Evolutionary conservation across 1,140 invertebrate genomes (phyloP).

Genomic region (Drosophila arawakana): DNA sequence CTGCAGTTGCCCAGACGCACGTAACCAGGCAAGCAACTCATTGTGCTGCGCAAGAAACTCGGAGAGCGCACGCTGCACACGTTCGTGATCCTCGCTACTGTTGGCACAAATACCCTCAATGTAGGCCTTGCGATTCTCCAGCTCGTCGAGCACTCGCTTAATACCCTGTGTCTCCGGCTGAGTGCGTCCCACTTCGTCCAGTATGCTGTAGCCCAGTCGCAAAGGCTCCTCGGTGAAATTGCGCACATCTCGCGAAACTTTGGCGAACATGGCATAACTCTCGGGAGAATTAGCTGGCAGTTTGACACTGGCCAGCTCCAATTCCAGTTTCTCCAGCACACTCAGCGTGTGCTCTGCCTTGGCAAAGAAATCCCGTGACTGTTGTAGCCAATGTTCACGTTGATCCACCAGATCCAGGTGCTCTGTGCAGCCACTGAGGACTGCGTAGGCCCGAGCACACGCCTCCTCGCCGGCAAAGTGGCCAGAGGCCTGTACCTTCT

Average conservation of each 20-base stretch:
- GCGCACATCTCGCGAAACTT: slow-evolving; percentile 87
- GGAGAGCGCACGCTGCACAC: slow-evolving; percentile 88
- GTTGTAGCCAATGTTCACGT: slow-evolving; percentile 88
- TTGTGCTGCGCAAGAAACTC: slow-evolving; percentile 90
- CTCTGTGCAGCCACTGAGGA: slow-evolving; percentile 90
- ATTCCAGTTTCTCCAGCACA: slow-evolving; percentile 91
- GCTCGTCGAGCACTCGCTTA: slow-evolving; percentile 88
- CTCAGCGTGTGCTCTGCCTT: slow-evolving; percentile 90
- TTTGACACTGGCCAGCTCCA: slow-evolving; percentile 89
- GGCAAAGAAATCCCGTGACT: slow-evolving; percentile 91
- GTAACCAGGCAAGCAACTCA: slow-evolving; percentile 90
- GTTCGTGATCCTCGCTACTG: slow-evolving; percentile 90
- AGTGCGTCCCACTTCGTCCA: slow-evolving; percentile 89
- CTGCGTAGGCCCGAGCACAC: slow-evolving; percentile 88
- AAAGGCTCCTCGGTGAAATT: slow-evolving; percentile 86
- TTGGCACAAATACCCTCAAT: slow-evolving; percentile 89
- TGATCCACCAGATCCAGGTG: slow-evolving; percentile 90
- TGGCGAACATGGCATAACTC: slow-evolving; percentile 89
- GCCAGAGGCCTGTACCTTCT: slow-evolving; percentile 89
- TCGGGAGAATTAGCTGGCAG: slow-evolving; percentile 87
- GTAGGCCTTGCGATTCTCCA: slow-evolving; percentile 90
- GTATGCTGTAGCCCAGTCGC: slow-evolving; percentile 89
- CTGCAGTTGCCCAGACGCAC: slow-evolving; percentile 89
- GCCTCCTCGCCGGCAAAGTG: slow-evolving; percentile 90
- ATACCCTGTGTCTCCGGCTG: slow-evolving; percentile 89